Base-by-base conservation (phyloP, 2,888 invertebrate species). In the Plagiodera versicolora region DNA sequence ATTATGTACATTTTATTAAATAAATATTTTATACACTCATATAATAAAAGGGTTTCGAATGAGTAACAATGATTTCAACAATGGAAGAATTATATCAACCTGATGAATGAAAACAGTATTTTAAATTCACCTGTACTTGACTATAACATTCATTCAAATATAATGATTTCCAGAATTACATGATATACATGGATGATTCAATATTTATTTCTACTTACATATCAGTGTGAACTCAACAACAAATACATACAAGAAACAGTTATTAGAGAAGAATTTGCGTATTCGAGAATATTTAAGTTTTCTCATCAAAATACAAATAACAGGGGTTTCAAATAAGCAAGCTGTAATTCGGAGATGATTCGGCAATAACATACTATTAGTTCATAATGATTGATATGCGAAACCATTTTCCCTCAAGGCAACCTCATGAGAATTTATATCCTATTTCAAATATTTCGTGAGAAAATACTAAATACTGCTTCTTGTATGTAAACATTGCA, bases 1-100 rank as follows among this genome's bases (percentile, higher is more conserved):
- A 68, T 60, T 70, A 67, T 72, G 69, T 72, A 72, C 72, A 71
- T 76, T 77, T 77, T 77, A 76, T 77, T 77, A 78, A 77, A 77
- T 76, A 75, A 77, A 77, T 76, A 77, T 72, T 77, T 78, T 77
- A 72, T 75, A 77, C 77, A 77, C 74, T 72, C 74, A 76, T 71
- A 74, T 70, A 69, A 72, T 72, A 73, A 69, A 73, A 73, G 70
- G 67, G 66, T 68, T 66, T 64, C 72, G 56, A 47, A 71, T 30
- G 71, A 75, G 64, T 71, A 75, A 73, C 69, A 69, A 65, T 67
- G 49, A 59, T 61, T 56, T 64, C 56, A 68, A 68, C 68, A 68
- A 57, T 60, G 60, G 44, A 61, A 55, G 50, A 57, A 64, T 58
- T 56, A 52, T 56, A 60, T 39, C 55, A 65, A 64, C 59, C 60